Base-by-base conservation (phyloP, 2,113 vertebrate species). In the Melanerpes formicivorus region DNA sequence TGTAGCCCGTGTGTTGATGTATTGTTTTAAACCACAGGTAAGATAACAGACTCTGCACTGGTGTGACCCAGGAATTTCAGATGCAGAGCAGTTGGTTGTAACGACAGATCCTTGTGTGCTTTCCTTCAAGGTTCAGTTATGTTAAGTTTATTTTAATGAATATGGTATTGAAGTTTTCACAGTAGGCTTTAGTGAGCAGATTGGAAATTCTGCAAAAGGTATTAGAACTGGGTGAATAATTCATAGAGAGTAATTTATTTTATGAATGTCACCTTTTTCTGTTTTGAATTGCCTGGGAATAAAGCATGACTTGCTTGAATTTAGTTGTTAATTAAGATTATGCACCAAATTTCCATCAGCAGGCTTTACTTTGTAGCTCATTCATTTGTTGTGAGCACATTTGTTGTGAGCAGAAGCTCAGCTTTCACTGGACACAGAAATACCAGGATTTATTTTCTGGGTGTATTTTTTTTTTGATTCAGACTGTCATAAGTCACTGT, bases 221-320 rank as follows among this genome's bases (percentile, higher is more conserved):
- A 90, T 78, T 93, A 86, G 90, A 90, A 72, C 74, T 75, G 34
- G 59, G 91, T 93, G 91, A 96, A 95, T 95, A 96, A 95, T 95
- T 96, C 84, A 94, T 92, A 93, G 74, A 83, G 73, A 89, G 65
- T 80, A 84, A 92, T 93, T 90, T 85, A 65, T 94, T 89, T 94
- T 88, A 88, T 78, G 89, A 78, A 83, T 93, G 90, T 93, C 91
- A 94, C 82, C 79, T 90, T 90, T 84, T 90, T 73, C 72, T 95
- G 2, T 78, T 95, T 93, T 91, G 90, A 86, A 69, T 93, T 95
- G 69, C 66, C 76, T 75, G 62, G 58, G 65, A 91, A 89, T 88
- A 88, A 85, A 83, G 18, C 27, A 56, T 69, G 44, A 55, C 58
- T 90, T 85, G 62, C 60, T 64, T 80, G 72, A 87, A 83, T 91